A percentile compares a stretch with the other conserved stretches of the same genome.
Conservation (phyloP, 2,888 invertebrate species). For the Acleris holmiana region DNA sequence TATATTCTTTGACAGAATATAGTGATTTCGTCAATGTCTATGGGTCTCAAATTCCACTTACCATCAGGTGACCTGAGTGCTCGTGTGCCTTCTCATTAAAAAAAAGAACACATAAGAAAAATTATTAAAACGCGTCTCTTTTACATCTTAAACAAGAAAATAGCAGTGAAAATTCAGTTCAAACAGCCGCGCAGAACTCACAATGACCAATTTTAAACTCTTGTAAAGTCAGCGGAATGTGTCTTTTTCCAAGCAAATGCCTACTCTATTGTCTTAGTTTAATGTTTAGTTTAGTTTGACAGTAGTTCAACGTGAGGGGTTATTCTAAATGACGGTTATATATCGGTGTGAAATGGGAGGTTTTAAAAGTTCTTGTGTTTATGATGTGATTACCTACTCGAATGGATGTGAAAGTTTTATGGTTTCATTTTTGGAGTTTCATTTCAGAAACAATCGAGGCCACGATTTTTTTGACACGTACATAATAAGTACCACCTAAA, state of each 20-base stretch:
- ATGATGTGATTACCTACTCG: not conserved
- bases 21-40: too few relatives aligned
- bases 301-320: not conserved
- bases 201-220: conserved; percentile 32
- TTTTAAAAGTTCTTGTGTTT: conserved; percentile 13
- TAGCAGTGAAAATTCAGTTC: conserved; percentile 18
- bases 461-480: too few relatives aligned
- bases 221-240: conserved; percentile 22
- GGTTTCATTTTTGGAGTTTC: not conserved
- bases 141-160: conserved; percentile 6
- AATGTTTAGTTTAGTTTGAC: conserved; percentile 1
- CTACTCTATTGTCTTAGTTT: not conserved
- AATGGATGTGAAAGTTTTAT: not conserved
- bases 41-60: too few relatives aligned
- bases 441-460: too few relatives aligned
- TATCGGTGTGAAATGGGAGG: conserved; percentile 30
- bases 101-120: too few relatives aligned
- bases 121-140: not conserved
- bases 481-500: too few relatives aligned
- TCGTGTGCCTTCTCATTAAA: too few relatives aligned
- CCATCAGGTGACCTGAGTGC: too few relatives aligned
- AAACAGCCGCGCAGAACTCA: conserved; percentile 32
- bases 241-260: not conserved
- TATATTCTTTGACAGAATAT: too few relatives aligned
- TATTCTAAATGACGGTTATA: conserved; percentile 23